Conservation (phyloP, 1,140 invertebrate species). For the Bicyclus anynana region DNA sequence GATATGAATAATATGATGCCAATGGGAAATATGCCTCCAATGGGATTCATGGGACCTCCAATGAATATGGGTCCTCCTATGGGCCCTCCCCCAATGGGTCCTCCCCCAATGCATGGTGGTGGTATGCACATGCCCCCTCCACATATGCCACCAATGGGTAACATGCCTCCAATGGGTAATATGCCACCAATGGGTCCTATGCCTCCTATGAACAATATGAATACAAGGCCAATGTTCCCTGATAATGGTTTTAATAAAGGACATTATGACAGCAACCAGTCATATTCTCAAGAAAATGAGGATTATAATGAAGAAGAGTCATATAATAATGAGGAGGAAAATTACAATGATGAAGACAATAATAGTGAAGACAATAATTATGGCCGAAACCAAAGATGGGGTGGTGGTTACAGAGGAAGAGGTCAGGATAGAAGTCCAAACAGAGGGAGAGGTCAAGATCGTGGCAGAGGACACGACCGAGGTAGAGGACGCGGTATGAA, state of each 20-base stretch:
- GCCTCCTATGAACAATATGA: conserved; percentile 40
- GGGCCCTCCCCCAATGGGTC: conserved; percentile 44
- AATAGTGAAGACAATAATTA: conserved; percentile 47
- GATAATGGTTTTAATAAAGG: conserved; percentile 65
- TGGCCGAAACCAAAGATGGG: conserved; percentile 55
- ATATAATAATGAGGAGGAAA: conserved; percentile 59
- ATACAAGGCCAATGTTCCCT: conserved; percentile 40
- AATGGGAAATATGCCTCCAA: conserved; percentile 50
- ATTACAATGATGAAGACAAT: conserved; percentile 53
- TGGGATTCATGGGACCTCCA: conserved; percentile 49
- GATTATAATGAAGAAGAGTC: conserved; percentile 56
- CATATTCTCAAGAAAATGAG: conserved; percentile 56
- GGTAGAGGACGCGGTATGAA: conserved; percentile 30
- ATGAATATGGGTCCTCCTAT: conserved; percentile 53
- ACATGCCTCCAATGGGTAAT: conserved; percentile 37
- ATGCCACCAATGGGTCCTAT: conserved; percentile 41
- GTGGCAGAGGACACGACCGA: conserved; percentile 39
- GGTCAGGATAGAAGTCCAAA: conserved; percentile 37
- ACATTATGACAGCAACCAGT: conserved; percentile 49
- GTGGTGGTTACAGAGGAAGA: conserved; percentile 49
- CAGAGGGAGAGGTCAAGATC: conserved; percentile 36
- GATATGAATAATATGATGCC: conserved; percentile 42
- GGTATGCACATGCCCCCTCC: too few species aligned
- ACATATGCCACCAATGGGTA: conserved; percentile 22
- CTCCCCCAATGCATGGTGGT: conserved; percentile 28